These are phyloP conservation scores for Nerophis lumbriciformis DNA, from an alignment of 2,113 vertebrate genomes.

Conservation along the genomic window DNA sequence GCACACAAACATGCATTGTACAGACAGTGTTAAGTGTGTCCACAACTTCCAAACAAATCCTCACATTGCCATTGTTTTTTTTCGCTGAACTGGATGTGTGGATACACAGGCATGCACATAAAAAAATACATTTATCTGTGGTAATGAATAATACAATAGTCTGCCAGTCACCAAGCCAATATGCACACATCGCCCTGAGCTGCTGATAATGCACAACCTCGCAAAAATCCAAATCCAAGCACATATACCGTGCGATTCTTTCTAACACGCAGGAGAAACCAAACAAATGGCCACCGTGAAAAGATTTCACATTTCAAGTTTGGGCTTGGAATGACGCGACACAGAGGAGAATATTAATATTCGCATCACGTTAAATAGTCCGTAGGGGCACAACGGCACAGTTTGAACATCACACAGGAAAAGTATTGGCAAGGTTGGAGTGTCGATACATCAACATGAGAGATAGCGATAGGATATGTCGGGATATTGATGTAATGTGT, in stretches of 20 bases:
- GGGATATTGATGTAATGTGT: too few species aligned
- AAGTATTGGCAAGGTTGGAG: too few species aligned
- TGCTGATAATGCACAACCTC: conserved; percentile 25
- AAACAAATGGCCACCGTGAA: conserved; percentile 2
- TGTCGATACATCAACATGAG: too few species aligned
- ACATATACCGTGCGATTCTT: not conserved
- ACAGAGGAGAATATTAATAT: too few species aligned
- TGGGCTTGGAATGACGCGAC: too few species aligned
- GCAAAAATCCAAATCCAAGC: conserved; percentile 10
- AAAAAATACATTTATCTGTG: conserved; percentile 47
- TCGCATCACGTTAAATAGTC: too few species aligned
- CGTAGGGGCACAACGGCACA: too few species aligned
- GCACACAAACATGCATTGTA: not conserved
- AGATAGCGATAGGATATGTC: too few species aligned
- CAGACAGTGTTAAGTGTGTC: not conserved
- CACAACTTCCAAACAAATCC: not conserved
- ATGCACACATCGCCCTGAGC: conserved; percentile 42
- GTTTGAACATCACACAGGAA: too few species aligned
- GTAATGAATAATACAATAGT: conserved; percentile 51
- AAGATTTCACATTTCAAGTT: too few species aligned
- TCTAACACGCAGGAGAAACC: conserved; percentile 1
- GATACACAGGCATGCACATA: conserved; percentile 10
- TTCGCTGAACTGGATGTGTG: conserved; percentile 7
- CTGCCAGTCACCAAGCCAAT: conserved; percentile 47
- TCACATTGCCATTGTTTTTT: conserved; percentile 1